Percentiles rank a stretch among this genome's conserved stretches.
These are phyloP conservation scores for Scotopteryx bipunctaria DNA, from an alignment of 2,888 invertebrate species.

Conservation along the genomic window DNA sequence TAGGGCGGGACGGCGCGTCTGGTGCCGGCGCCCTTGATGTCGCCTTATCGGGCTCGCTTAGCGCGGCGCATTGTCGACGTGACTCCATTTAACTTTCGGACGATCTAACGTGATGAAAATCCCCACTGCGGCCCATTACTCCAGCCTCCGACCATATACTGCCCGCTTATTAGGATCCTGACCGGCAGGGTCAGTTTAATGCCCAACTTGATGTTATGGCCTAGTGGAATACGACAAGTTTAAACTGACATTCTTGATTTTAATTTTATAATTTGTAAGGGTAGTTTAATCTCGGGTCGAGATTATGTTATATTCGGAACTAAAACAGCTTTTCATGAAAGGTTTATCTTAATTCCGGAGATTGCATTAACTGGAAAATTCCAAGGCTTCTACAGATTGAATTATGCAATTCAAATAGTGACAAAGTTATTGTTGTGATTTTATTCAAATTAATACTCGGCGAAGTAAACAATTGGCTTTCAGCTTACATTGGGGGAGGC, in stretches of 20 bases:
- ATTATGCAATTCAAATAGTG: slow-evolving; percentile 1
- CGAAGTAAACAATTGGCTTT: slow-evolving; percentile 56
- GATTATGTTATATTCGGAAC: slow-evolving; percentile 11
- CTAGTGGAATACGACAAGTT: slow-evolving; percentile 34
- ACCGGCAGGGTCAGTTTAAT: slow-evolving; percentile 40
- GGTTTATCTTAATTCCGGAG: slow-evolving; percentile 15
- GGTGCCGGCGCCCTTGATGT: slow-evolving; percentile 21
- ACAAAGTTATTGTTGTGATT: slow-evolving; percentile 27
- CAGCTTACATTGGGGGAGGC: slow-evolving; percentile 41
- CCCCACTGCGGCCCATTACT: slow-evolving; percentile 39
- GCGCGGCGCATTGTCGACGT: slow-evolving; percentile 46
- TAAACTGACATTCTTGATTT: slow-evolving; percentile 36
- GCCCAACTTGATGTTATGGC: slow-evolving; percentile 34
- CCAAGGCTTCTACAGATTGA: not conserved
- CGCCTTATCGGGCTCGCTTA: slow-evolving; percentile 33
- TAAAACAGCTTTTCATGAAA: slow-evolving; percentile 11
- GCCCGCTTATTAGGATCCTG: slow-evolving; percentile 39
- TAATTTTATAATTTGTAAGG: slow-evolving; percentile 35
- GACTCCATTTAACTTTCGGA: slow-evolving; percentile 53
- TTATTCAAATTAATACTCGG: slow-evolving; percentile 44
- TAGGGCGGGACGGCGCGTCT: slow-evolving; percentile 31
- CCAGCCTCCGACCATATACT: slow-evolving; percentile 37
- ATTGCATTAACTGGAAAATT: not conserved
- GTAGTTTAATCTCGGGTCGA: slow-evolving; percentile 30
- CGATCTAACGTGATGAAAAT: slow-evolving; percentile 48